Percentiles rank a stretch among this genome's conserved stretches.
Evolutionary conservation across 2,888 invertebrate species (phyloP).

Genomic region (Catocala nupta): DNA sequence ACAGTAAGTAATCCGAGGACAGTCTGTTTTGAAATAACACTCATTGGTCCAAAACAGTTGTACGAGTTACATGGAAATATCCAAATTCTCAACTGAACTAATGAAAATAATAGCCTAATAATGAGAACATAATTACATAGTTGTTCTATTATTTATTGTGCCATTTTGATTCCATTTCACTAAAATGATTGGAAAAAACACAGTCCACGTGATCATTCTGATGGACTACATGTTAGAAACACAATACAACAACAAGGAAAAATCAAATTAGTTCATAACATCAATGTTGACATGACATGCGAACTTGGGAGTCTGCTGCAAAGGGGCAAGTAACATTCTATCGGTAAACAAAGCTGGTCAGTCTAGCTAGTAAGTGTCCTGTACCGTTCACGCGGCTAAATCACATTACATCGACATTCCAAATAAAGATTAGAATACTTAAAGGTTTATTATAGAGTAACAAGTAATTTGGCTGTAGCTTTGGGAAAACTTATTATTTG

Average conservation of each 20-base stretch:
- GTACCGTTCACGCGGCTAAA: slow-evolving; percentile 35
- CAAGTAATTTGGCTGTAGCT: neutral
- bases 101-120: too few species aligned
- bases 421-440: neutral
- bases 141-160: too few species aligned
- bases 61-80: neutral
- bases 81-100: neutral
- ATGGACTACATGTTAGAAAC: slow-evolving; percentile 68
- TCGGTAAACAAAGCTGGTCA: slow-evolving; percentile 38
- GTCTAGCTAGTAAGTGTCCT: slow-evolving; percentile 40
- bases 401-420: slow-evolving; percentile 7
- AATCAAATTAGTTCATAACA: slow-evolving; percentile 61
- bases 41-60: too few species aligned
- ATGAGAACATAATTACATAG: too few species aligned
- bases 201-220: slow-evolving; percentile 69
- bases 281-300: slow-evolving; percentile 80
- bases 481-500: slow-evolving; percentile 1
- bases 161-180: slow-evolving; percentile 60
- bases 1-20: neutral
- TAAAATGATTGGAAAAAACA: slow-evolving; percentile 48
- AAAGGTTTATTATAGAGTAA: too few species aligned
- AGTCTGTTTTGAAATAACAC: too few species aligned
- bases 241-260: slow-evolving; percentile 65
- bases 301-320: slow-evolving; percentile 50
- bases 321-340: slow-evolving; percentile 39